phyloP scores from a whole-genome alignment of 2,888 invertebrate genomes.

The Pomacea canaliculata region DNA sequence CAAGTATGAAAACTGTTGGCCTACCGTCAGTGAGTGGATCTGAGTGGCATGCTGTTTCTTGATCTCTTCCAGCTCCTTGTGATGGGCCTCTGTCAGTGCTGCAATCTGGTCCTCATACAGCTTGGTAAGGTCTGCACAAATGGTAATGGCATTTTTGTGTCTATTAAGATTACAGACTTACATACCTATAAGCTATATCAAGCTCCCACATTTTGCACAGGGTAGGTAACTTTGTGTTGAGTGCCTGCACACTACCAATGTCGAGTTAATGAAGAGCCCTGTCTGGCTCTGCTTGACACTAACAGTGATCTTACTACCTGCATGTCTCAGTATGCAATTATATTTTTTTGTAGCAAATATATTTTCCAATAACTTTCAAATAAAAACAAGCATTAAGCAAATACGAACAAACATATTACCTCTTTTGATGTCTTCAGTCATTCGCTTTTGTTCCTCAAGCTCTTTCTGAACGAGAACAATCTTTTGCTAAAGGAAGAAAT shows the following conservation, averaged over 20 bases:
- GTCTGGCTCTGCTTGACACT: no score
- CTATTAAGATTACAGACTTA: no score
- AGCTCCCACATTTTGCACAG: no score
- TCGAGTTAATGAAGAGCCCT: no score
- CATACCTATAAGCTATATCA: no score
- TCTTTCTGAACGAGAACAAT: slow-evolving; percentile 49
- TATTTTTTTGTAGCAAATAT: no score
- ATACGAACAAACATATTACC: slow-evolving; percentile 37
- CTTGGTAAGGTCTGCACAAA: slow-evolving; percentile 50
- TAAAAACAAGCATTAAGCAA: not conserved
- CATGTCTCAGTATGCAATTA: no score
- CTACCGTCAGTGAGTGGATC: slow-evolving; percentile 41
- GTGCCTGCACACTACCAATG: no score
- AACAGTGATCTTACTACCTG: no score
- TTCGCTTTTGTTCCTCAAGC: slow-evolving; percentile 46
- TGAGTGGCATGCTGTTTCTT: slow-evolving; percentile 44
- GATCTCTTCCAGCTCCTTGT: slow-evolving; percentile 43
- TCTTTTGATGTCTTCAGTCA: slow-evolving; percentile 48
- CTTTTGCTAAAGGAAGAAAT: slow-evolving; percentile 26
- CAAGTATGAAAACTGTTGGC: not conserved
- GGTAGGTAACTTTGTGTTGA: no score
- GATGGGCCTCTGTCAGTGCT: slow-evolving; percentile 47
- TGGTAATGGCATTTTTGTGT: no score
- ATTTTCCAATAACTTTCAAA: no score
- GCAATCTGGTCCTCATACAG: slow-evolving; percentile 53